These are phyloP conservation scores for Dipodomys merriami DNA, from an alignment of 2,113 vertebrate genomes.

Conservation along the genomic window DNA sequence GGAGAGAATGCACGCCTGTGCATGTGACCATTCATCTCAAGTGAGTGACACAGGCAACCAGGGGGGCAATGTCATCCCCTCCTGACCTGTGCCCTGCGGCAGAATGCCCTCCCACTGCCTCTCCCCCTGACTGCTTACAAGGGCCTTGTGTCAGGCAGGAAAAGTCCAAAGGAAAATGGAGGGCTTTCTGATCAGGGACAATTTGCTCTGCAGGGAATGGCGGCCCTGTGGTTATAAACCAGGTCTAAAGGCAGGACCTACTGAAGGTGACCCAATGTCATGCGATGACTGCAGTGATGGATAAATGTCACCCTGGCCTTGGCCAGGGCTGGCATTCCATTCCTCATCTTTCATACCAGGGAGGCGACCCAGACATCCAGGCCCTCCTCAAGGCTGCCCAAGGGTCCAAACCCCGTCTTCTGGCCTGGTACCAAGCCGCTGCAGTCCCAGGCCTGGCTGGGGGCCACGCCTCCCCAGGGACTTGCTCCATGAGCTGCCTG, in stretches of 20 bases:
- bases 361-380: neutral
- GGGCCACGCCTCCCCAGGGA: too few relatives aligned
- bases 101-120: neutral
- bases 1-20: too few relatives aligned
- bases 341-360: too few relatives aligned
- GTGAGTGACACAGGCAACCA: too few relatives aligned
- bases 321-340: neutral
- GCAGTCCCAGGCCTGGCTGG: neutral
- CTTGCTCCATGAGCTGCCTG: too few relatives aligned
- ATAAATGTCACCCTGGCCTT: neutral
- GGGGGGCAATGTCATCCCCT: too few relatives aligned
- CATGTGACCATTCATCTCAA: too few relatives aligned
- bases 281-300: too few relatives aligned
- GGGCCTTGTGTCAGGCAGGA: neutral
- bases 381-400: too few relatives aligned
- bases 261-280: neutral
- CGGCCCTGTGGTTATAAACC: neutral
- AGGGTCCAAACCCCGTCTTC: neutral
- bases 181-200: neutral
- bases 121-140: too few relatives aligned
- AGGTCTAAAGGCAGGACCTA: neutral
- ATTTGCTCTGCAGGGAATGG: too few relatives aligned
- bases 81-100: too few relatives aligned
- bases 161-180: neutral
- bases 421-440: neutral